Evolutionary conservation across 2,113 vertebrate species (phyloP).

Genomic region (Gavia stellata): DNA sequence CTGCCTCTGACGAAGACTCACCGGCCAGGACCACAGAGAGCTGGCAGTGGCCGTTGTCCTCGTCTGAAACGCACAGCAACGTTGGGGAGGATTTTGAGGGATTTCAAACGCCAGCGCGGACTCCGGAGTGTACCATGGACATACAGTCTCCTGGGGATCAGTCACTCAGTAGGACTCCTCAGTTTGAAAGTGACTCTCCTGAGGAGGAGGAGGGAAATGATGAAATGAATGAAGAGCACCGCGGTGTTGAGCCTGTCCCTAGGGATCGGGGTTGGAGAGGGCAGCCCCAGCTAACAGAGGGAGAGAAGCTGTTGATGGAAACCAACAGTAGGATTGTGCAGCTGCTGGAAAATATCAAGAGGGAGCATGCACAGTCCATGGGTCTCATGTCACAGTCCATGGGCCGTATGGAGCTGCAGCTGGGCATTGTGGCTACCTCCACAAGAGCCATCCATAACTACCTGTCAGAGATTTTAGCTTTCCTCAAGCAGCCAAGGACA

Average conservation of each 20-base stretch:
- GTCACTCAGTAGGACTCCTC: slow-evolving; percentile 73
- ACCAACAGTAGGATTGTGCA: slow-evolving; percentile 75
- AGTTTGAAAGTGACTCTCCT: slow-evolving; percentile 75
- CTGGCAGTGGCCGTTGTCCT: slow-evolving; percentile 71
- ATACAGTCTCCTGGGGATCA: slow-evolving; percentile 68
- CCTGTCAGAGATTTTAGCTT: slow-evolving; percentile 73
- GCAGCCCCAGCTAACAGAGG: slow-evolving; percentile 71
- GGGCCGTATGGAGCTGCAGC: slow-evolving; percentile 72
- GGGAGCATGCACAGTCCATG: slow-evolving; percentile 74
- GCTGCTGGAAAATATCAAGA: slow-evolving; percentile 74
- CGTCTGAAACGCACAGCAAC: slow-evolving; percentile 71
- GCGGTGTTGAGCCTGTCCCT: slow-evolving; percentile 71
- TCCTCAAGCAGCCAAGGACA: slow-evolving; percentile 70
- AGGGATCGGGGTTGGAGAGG: slow-evolving; percentile 74
- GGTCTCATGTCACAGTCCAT: slow-evolving; percentile 73
- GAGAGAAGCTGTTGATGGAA: slow-evolving; percentile 72
- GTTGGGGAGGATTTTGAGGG: slow-evolving; percentile 73
- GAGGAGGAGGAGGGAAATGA: slow-evolving; percentile 71
- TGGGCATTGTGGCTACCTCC: slow-evolving; percentile 75
- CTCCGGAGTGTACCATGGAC: slow-evolving; percentile 70
- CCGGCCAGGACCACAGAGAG: slow-evolving; percentile 72
- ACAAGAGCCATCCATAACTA: slow-evolving; percentile 76
- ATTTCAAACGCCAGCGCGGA: slow-evolving; percentile 69
- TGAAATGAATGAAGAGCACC: slow-evolving; percentile 69
- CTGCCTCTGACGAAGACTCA: slow-evolving; percentile 70